phyloP scores from a whole-genome alignment of 2,113 vertebrate genomes.

The Ciconia boyciana region DNA sequence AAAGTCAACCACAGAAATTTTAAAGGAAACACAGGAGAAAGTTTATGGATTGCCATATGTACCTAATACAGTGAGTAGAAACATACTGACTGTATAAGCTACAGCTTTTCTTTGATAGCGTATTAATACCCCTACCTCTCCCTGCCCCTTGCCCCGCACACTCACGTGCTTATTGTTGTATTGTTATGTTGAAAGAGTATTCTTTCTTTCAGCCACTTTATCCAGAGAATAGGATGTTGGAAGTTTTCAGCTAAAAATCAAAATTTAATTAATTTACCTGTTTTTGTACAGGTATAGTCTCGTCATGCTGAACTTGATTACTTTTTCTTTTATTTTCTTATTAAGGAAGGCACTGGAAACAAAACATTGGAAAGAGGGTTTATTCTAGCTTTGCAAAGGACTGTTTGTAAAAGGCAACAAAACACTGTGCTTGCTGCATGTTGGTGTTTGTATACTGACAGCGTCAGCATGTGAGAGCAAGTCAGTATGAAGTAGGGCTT shows the following conservation, averaged over 20 bases:
- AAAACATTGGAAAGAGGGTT: neutral
- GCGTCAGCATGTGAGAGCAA: neutral
- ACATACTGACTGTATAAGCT: neutral
- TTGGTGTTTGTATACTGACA: neutral
- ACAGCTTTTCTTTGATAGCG: neutral
- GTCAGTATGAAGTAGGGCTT: neutral
- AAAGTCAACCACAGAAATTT: conserved; percentile 88
- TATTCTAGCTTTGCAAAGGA: neutral
- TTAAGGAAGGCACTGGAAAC: neutral
- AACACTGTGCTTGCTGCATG: neutral
- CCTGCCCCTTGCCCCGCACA: neutral
- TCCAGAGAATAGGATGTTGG: neutral
- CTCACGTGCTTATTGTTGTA: neutral
- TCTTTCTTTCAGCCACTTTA: neutral
- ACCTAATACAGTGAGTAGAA: conserved; percentile 86
- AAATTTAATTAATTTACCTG: neutral
- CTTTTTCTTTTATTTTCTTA: neutral
- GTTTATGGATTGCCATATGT: conserved; percentile 90
- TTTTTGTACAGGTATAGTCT: neutral
- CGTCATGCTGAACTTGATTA: neutral
- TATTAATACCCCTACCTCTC: neutral
- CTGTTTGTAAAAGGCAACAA: neutral
- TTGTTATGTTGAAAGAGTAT: neutral
- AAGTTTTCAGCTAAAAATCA: neutral
- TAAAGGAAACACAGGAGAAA: conserved; percentile 88